A percentile compares a stretch with the other conserved stretches of the same genome.
These are phyloP conservation scores for Ectropis crepuscularia DNA, from an alignment of 2,888 invertebrate species.

Conservation along the genomic window DNA sequence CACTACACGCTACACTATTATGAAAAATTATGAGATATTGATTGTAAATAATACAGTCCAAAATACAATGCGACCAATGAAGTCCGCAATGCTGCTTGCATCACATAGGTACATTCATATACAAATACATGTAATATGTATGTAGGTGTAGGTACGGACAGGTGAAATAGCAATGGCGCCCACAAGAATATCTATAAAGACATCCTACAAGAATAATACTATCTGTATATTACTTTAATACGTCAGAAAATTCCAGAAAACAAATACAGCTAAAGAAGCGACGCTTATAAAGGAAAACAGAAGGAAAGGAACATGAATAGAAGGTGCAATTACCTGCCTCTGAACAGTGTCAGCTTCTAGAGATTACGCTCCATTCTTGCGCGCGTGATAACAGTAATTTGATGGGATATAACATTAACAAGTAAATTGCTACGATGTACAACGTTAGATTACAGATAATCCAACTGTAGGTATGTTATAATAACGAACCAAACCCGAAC, in stretches of 20 bases:
- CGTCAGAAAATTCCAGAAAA: constrained; percentile 36
- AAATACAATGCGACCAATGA: too few relatives aligned
- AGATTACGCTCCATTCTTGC: constrained; percentile 60
- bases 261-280: constrained; percentile 39
- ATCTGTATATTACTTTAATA: not conserved
- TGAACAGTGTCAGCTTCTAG: constrained; percentile 56
- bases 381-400: constrained; percentile 64
- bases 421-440: constrained; percentile 58
- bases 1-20: too few relatives aligned
- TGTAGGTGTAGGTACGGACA: not conserved
- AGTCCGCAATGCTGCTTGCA: not conserved
- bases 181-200: too few relatives aligned
- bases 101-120: not conserved
- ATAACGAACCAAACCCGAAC: constrained; percentile 62
- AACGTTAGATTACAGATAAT: constrained; percentile 48
- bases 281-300: constrained; percentile 39
- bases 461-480: constrained; percentile 57
- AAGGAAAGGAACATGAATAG: constrained; percentile 43
- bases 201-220: too few relatives aligned
- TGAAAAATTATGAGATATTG: too few relatives aligned
- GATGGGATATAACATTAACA: constrained; percentile 65
- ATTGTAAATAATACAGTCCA: too few relatives aligned
- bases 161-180: too few relatives aligned
- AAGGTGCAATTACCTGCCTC: constrained; percentile 52
- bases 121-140: too few relatives aligned